phyloP scores from a whole-genome alignment of 2,797 vertebrate genomes.

The Phrynocephalus guinanensis region DNA sequence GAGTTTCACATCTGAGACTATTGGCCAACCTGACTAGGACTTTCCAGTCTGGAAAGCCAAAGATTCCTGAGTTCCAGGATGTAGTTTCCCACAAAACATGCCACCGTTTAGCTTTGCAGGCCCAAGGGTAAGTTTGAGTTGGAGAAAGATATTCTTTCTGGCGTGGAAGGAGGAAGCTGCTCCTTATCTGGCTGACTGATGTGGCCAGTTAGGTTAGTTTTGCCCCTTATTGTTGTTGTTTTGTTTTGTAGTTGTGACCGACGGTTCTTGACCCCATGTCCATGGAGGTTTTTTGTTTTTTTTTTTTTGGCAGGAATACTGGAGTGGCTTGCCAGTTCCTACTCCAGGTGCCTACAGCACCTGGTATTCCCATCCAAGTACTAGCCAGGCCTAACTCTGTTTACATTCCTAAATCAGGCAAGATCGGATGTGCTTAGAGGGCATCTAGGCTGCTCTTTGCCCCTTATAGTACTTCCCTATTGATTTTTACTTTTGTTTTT shows the following conservation, averaged over 20 bases:
- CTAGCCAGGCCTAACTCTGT: too few species aligned
- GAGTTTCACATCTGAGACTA: not conserved
- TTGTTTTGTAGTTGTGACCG: not conserved
- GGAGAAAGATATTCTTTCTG: not conserved
- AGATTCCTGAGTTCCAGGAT: not conserved
- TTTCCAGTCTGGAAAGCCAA: not conserved
- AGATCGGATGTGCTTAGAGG: too few species aligned
- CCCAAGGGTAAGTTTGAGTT: not conserved
- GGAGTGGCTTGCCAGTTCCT: too few species aligned
- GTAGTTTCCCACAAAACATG: not conserved
- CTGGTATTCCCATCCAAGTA: too few species aligned
- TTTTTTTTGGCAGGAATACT: too few species aligned
- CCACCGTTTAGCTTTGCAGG: not conserved
- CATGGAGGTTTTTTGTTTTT: too few species aligned
- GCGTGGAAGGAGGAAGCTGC: not conserved
- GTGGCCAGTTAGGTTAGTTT: not conserved
- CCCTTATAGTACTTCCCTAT: not conserved
- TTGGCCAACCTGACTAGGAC: not conserved
- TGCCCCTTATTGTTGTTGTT: not conserved
- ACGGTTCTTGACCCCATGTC: too few species aligned
- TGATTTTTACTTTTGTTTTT: not conserved
- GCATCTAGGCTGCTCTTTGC: too few species aligned
- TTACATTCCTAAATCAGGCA: too few species aligned
- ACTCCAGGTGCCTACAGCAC: too few species aligned
- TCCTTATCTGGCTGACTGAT: not conserved